These are phyloP conservation scores for Channallabes apus DNA, from an alignment of 2,797 vertebrate genomes.

Conservation along the genomic window DNA sequence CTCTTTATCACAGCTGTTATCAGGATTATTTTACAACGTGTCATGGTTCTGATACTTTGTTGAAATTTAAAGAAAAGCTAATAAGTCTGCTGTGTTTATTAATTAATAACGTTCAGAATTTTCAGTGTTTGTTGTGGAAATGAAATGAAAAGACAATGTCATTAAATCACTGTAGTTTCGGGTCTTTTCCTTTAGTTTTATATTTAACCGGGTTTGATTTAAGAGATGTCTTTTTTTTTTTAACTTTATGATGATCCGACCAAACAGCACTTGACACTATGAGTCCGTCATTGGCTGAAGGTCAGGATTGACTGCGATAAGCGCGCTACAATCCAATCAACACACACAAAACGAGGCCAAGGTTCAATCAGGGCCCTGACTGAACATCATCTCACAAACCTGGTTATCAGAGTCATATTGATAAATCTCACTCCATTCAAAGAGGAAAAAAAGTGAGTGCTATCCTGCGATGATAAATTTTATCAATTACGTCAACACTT, in stretches of 20 bases:
- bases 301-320: slow-evolving; percentile 28
- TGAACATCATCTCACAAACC: slow-evolving; percentile 10
- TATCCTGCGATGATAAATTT: slow-evolving; percentile 13
- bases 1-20: not conserved
- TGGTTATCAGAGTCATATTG: slow-evolving; percentile 24
- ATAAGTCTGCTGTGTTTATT: not conserved
- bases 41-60: not conserved
- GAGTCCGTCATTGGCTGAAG: slow-evolving; percentile 32
- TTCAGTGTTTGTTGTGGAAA: not conserved
- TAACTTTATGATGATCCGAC: slow-evolving; percentile 2
- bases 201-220: not conserved
- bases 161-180: not conserved
- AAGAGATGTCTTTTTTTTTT: not conserved
- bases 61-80: not conserved
- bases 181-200: not conserved
- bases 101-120: not conserved
- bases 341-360: slow-evolving; percentile 24
- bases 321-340: slow-evolving; percentile 6
- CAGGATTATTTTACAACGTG: not conserved
- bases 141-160: not conserved
- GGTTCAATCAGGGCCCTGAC: slow-evolving; percentile 13
- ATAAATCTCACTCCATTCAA: slow-evolving; percentile 9
- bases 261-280: not conserved
- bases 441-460: not conserved
- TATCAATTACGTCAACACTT: slow-evolving; percentile 16